Base-by-base conservation (phyloP, 2,113 vertebrate genomes). In the Ptyas mucosa region DNA sequence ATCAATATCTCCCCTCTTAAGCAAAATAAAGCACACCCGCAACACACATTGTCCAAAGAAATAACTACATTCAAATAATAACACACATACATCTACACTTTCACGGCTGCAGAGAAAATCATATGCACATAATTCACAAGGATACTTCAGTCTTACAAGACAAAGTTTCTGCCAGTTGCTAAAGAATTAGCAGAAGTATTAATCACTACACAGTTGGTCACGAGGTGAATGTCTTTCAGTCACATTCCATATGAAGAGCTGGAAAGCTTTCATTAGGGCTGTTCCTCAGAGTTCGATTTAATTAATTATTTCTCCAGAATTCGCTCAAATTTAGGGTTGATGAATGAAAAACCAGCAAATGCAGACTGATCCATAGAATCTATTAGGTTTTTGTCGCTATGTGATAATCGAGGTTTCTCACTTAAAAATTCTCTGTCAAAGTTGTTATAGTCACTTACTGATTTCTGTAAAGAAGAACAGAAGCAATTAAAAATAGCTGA, bases 311-410 rank as follows among this genome's bases (percentile, higher is more conserved):
- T 98, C 81, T 98, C 98, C 93, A 99, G 93, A 89, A 99, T 96
- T 29, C 97, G 97, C 95, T 99, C 98, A 96, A 99, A 99, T 93
- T 97, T 98, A 26, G 98, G 98, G 94, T 99, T 99, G 94, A 98
- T 98, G 89, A 99, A 99, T 29, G 99, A 99, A 97, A 99, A 99
- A 55, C 99, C 99, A 14, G 93, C 95, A 15, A 99, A 99, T 0
- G 99, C 99, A 0, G 97, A 91, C 95, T 99, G 99, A 97, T 99
- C 99, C 98, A 99, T 99, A 96, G 99, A 99, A 94, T 99, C 99
- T 0, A 99, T 99, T 95, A 99, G 98, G 96, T 98, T 98, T 97
- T 99, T 99, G 94, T 99, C 99, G 0, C 99, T 98, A 97, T 98
- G 97, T 20, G 99, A 99, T 49, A 99, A 93, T 54, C 98, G 98